Evolutionary conservation across 2,113 vertebrate species (phyloP), one percentile per base, ranked within the genome.

Genomic region (Lucifuga dentata): DNA sequence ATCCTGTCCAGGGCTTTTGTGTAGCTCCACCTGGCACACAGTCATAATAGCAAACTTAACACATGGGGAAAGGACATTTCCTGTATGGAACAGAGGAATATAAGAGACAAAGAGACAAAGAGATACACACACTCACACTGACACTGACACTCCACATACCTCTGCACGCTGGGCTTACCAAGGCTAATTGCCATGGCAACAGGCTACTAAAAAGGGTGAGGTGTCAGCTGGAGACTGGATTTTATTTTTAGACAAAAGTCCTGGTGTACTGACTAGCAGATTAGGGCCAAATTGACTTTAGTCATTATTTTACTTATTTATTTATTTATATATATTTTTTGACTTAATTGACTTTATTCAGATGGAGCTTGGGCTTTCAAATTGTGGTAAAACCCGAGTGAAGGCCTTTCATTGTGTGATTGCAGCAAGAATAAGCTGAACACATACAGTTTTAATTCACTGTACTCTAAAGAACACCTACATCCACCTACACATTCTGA

Each of bases 131-230:
- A 45, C 23, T 24, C 52, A 57, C 58, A 59, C 36, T 58, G 19
- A 33, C 59, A 56, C 44, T 40, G 38, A 24, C 24, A 43, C 11
- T 38, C 56, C 55, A 39, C 64, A 36, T 58, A 53, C 50, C 52
- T 26, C 49, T 39, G 57, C 69, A 79, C 43, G 44, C 58, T 29
- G 38, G 64, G 50, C 52, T 68, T 19, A 8, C 52, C 46, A 60
- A 78, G 79, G 79, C 71, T 80, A 85, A 89, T 88, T 83, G 73
- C 83, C 69, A 84, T 87, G 78, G 84, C 76, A 87, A 84, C 81
- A 23, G 52, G 35, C 43, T 62, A 55, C 71, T 70, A 76, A 83
- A 75, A 70, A 46, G 59, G 74, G 26, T 8, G 41, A 60, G 75
- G 79, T 3, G 77, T 83, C 79, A 81, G 68, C 50, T 79, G 60